A percentile compares a stretch with the other conserved stretches of the same genome.
Evolutionary conservation across 1,140 invertebrate species (phyloP).

Genomic region (Oryzaephilus surinamensis): DNA sequence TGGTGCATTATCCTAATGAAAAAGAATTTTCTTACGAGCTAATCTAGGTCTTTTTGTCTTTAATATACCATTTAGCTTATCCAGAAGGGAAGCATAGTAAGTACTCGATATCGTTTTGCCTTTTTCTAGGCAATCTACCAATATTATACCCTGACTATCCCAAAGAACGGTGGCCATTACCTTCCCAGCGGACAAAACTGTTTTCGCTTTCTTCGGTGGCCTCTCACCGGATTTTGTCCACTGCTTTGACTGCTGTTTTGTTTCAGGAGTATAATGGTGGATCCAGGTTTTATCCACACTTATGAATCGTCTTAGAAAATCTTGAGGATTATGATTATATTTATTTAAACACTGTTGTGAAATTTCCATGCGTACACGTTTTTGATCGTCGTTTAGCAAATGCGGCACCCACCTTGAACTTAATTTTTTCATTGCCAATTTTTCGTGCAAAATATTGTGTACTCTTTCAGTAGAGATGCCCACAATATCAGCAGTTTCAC

Average conservation of each 20-base stretch:
- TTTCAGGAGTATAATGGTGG: constrained; percentile 31
- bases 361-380: constrained; percentile 1
- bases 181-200: constrained; percentile 21
- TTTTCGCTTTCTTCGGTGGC: constrained; percentile 22
- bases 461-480: constrained; percentile 13
- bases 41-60: constrained; percentile 15
- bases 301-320: background rate
- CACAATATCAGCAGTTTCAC: constrained; percentile 15
- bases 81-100: constrained; percentile 14
- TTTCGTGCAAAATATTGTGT: constrained; percentile 11
- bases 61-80: constrained; percentile 19
- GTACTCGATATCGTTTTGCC: constrained; percentile 19
- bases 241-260: constrained; percentile 32
- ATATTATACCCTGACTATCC: constrained; percentile 18
- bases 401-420: constrained; percentile 6
- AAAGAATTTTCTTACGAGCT: constrained; percentile 21
- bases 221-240: constrained; percentile 24
- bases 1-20: constrained; percentile 27
- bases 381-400: background rate
- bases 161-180: constrained; percentile 27
- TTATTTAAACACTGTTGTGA: background rate
- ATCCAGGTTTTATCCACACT: constrained; percentile 6
- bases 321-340: background rate
- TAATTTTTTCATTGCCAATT: constrained; percentile 15
- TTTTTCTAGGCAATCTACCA: constrained; percentile 31